A percentile compares a stretch with the other conserved stretches of the same genome.
Evolutionary conservation across 2,113 vertebrate species (phyloP).

Genomic region (Bothrops jararaca): DNA sequence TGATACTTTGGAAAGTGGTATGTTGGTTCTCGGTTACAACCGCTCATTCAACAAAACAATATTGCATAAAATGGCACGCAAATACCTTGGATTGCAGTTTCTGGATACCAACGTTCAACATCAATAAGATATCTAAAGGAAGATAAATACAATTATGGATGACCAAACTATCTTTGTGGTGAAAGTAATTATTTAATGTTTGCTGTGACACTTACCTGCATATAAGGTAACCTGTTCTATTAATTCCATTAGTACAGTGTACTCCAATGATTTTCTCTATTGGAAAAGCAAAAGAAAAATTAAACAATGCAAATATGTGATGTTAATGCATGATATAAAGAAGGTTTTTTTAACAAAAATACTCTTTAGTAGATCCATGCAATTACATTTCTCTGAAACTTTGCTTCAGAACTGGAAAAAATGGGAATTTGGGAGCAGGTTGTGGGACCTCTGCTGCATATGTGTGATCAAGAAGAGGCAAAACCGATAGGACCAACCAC

Average conservation of each 20-base stretch:
- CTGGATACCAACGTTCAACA: conserved; percentile 72
- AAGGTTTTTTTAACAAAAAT: conserved; percentile 15
- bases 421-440: not conserved
- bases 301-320: conserved; percentile 24
- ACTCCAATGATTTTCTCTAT: conserved; percentile 71
- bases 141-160: conserved; percentile 19
- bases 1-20: not conserved
- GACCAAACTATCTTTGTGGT: conserved; percentile 5
- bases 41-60: not conserved
- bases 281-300: conserved; percentile 49
- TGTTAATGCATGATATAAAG: not conserved
- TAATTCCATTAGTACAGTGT: conserved; percentile 74
- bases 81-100: conserved; percentile 66
- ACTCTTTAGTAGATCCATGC: conserved; percentile 35
- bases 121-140: conserved; percentile 70
- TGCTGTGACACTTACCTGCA: conserved; percentile 66
- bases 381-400: not conserved
- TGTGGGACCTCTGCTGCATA: not conserved
- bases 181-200: conserved; percentile 32
- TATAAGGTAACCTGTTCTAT: conserved; percentile 74
- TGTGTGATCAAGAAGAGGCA: not conserved
- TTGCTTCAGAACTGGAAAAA: not conserved
- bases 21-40: not conserved
- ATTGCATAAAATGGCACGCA: not conserved
- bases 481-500: not conserved